Evolutionary conservation across 2,888 invertebrate genomes (phyloP).

Genomic region (Microchrysa polita): DNA sequence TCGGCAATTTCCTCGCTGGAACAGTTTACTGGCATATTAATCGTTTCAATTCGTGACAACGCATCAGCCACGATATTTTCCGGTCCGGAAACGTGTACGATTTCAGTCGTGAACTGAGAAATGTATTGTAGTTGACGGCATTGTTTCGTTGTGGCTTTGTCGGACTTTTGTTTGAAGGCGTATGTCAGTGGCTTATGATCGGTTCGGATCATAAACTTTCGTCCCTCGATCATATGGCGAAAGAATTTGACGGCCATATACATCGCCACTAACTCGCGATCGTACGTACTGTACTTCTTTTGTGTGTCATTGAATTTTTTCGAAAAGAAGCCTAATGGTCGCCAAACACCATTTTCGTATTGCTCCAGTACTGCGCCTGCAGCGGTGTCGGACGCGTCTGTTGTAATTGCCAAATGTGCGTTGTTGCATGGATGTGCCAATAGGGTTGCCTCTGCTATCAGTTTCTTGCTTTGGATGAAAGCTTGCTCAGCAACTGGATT

Average conservation of each 20-base stretch:
- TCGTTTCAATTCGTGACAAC: too few relatives aligned
- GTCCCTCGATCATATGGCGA: slow-evolving; percentile 48
- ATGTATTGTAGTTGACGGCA: too few relatives aligned
- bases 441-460: slow-evolving; percentile 9
- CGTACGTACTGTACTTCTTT: slow-evolving; percentile 53
- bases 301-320: slow-evolving; percentile 53
- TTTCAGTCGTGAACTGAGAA: too few relatives aligned
- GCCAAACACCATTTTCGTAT: slow-evolving; percentile 47
- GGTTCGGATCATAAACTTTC: too few relatives aligned
- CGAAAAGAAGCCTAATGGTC: slow-evolving; percentile 54
- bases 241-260: slow-evolving; percentile 53
- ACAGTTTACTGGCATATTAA: too few relatives aligned
- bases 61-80: too few relatives aligned
- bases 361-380: slow-evolving; percentile 54
- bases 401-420: slow-evolving; percentile 5
- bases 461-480: neutral
- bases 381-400: slow-evolving; percentile 52
- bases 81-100: too few relatives aligned
- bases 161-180: too few relatives aligned
- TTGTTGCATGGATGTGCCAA: slow-evolving; percentile 33
- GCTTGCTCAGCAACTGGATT: neutral
- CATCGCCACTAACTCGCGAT: slow-evolving; percentile 54
- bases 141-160: too few relatives aligned
- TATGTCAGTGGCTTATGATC: too few relatives aligned
- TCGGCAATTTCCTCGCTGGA: too few relatives aligned